Evolutionary conservation across 2,113 vertebrate genomes (phyloP).

Genomic region (Triplophysa siluroides): DNA sequence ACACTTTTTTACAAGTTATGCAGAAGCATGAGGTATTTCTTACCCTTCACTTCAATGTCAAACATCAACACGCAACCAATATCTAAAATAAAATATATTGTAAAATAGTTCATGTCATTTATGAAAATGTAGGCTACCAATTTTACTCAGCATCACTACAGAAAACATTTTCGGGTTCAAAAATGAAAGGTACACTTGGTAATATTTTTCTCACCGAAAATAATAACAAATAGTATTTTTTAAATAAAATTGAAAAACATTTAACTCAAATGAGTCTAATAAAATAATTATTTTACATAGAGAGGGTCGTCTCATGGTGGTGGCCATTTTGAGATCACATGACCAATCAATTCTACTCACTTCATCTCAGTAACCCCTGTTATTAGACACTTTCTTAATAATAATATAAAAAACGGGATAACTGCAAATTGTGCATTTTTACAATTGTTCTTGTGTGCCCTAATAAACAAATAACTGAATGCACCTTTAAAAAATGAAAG

Average conservation of each 20-base stretch:
- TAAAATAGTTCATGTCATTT: not conserved
- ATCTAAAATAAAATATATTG: not conserved
- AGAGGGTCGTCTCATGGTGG: too few species aligned
- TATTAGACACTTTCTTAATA: too few species aligned
- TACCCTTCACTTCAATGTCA: not conserved
- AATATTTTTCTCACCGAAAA: too few species aligned
- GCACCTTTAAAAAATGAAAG: not conserved
- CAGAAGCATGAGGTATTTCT: constrained; percentile 49
- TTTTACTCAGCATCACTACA: not conserved
- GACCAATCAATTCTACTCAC: too few species aligned
- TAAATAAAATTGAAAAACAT: too few species aligned
- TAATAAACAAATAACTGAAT: not conserved
- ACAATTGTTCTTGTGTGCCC: not conserved
- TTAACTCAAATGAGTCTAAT: too few species aligned
- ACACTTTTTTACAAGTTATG: not conserved
- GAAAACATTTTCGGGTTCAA: not conserved
- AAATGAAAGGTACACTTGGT: not conserved
- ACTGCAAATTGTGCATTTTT: too few species aligned
- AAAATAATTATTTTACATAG: too few species aligned
- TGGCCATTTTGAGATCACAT: too few species aligned
- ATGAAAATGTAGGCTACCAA: not conserved
- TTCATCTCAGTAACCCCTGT: too few species aligned
- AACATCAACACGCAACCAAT: not conserved
- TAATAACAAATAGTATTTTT: too few species aligned
- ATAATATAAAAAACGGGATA: too few species aligned